Conservation (phyloP, 1,140 invertebrate species). For the Choristoneura fumiferana region DNA sequence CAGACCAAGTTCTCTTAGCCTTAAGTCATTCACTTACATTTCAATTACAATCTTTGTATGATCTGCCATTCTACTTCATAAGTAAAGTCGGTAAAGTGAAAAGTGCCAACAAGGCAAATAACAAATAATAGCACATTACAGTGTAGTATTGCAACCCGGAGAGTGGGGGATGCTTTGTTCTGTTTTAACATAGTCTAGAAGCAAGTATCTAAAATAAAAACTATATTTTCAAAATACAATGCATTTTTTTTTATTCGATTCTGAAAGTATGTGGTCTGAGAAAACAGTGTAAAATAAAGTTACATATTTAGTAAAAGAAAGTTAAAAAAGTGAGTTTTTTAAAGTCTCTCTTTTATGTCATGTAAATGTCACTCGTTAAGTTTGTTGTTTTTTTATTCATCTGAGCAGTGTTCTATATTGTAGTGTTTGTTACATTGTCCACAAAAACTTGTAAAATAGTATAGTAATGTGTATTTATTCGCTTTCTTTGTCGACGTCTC, state of each 20-base stretch:
- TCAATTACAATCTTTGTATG: too few relatives aligned
- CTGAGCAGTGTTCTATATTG: not conserved
- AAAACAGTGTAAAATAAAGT: not conserved
- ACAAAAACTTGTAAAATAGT: too few relatives aligned
- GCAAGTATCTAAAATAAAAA: not conserved
- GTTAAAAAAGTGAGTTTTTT: too few relatives aligned
- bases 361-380: too few relatives aligned
- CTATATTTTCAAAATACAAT: too few relatives aligned
- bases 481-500: constrained; percentile 17
- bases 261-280: too few relatives aligned
- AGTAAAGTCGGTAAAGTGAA: not conserved
- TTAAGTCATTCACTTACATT: too few relatives aligned
- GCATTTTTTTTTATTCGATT: too few relatives aligned
- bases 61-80: too few relatives aligned
- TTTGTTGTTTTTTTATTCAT: not conserved
- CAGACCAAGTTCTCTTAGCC: too few relatives aligned
- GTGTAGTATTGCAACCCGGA: constrained; percentile 56
- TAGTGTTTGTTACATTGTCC: not conserved
- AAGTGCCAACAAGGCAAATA: constrained; percentile 20
- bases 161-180: constrained; percentile 25
- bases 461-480: not conserved
- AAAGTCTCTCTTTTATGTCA: too few relatives aligned
- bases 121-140: constrained; percentile 50
- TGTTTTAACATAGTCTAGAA: constrained; percentile 32
- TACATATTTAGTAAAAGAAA: too few relatives aligned